Percentiles rank a stretch among this genome's conserved stretches.
Conservation (phyloP, 1,140 invertebrate genomes). For the Drosophila subpulchrella region DNA sequence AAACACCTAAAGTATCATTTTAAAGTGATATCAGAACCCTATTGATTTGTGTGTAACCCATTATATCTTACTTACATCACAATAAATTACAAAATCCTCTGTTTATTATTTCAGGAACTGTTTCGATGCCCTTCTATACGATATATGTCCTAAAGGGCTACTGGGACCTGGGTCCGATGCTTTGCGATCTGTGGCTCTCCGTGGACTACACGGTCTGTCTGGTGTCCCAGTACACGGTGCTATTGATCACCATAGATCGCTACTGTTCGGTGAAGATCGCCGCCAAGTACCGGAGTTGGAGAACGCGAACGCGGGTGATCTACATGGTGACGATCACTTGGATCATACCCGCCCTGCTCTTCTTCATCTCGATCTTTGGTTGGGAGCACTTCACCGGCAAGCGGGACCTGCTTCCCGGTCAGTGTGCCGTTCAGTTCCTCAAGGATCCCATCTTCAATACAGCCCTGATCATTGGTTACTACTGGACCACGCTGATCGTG, state of each 20-base stretch:
- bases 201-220: slow-evolving; percentile 99
- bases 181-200: slow-evolving; percentile 99
- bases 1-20: no score
- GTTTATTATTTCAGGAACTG: slow-evolving; percentile 88
- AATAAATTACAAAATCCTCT: no score
- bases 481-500: slow-evolving; percentile 97
- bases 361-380: slow-evolving; percentile 99
- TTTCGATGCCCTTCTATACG: slow-evolving; percentile 98
- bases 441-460: slow-evolving; percentile 99
- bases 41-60: no score
- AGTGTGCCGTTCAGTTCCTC: slow-evolving; percentile 99
- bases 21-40: no score
- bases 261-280: slow-evolving; percentile 99
- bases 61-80: no score
- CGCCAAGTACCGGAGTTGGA: slow-evolving; percentile 98
- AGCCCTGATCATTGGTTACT: slow-evolving; percentile 98
- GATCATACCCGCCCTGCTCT: slow-evolving; percentile 98
- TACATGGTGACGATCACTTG: slow-evolving; percentile 98
- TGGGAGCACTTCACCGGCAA: slow-evolving; percentile 99
- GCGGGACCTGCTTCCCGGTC: slow-evolving; percentile 92
- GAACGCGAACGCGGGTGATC: slow-evolving; percentile 96
- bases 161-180: slow-evolving; percentile 97
- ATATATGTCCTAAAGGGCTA: slow-evolving; percentile 98
- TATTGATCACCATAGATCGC: slow-evolving; percentile 99
- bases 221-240: slow-evolving; percentile 99